Evolutionary conservation across 2,888 invertebrate genomes (phyloP).

Genomic region (Steinernema carpocapsae): DNA sequence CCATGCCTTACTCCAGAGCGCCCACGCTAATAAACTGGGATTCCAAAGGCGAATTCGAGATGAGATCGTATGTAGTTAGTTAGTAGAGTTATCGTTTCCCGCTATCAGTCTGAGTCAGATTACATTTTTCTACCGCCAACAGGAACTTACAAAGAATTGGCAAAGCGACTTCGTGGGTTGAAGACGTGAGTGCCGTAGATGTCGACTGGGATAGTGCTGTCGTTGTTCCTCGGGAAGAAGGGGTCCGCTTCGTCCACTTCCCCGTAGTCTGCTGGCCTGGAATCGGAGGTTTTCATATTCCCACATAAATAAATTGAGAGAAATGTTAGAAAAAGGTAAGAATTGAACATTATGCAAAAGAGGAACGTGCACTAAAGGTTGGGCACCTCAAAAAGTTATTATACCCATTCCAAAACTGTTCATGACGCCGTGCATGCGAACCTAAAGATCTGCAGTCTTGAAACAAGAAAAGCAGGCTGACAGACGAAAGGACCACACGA

Average conservation of each 20-base stretch:
- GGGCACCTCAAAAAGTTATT: not conserved
- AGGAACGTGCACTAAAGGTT: not conserved
- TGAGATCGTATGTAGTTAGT: not conserved
- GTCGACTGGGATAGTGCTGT: constrained; percentile 65
- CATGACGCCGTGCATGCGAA: constrained; percentile 1
- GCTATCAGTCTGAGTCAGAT: constrained; percentile 37
- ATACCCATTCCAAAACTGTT: not conserved
- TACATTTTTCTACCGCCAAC: not conserved
- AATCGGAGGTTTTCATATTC: constrained; percentile 31
- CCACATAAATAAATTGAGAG: not conserved
- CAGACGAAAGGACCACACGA: constrained; percentile 22
- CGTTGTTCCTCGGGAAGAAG: constrained; percentile 63
- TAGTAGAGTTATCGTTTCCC: not conserved
- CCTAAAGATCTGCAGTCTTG: not conserved
- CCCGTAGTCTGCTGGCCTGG: constrained; percentile 61
- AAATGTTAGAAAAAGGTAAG: too few species aligned
- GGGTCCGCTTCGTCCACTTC: constrained; percentile 68
- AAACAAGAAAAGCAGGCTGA: not conserved
- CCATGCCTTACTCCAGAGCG: constrained; percentile 19
- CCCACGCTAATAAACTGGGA: not conserved
- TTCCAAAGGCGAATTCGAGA: constrained; percentile 17
- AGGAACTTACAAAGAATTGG: constrained; percentile 33
- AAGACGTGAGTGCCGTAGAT: constrained; percentile 68
- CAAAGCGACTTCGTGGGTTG: constrained; percentile 65
- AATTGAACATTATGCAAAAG: too few species aligned